These are phyloP conservation scores for Formica selysi DNA, from an alignment of 1,140 invertebrate species.

Conservation along the genomic window DNA sequence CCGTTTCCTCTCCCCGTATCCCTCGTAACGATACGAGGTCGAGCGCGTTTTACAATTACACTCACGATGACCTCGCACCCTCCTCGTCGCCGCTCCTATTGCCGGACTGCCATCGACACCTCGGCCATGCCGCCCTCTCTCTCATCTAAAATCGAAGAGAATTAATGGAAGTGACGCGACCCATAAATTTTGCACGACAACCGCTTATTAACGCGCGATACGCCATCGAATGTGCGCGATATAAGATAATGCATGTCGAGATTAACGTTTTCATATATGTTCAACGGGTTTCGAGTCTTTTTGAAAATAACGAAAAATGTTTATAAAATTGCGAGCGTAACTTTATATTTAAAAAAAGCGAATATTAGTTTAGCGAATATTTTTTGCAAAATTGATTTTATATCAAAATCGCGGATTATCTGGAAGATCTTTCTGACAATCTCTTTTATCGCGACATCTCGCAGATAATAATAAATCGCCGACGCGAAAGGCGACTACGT, in stretches of 20 bases:
- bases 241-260: constrained; percentile 38
- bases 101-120: constrained; percentile 56
- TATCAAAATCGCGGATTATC: constrained; percentile 9
- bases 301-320: not conserved
- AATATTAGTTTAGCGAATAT: too few species aligned
- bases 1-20: too few species aligned
- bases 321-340: not conserved
- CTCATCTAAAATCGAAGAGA: constrained; percentile 66
- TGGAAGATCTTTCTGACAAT: not conserved
- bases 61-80: constrained; percentile 31
- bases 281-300: not conserved
- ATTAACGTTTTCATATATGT: constrained; percentile 16
- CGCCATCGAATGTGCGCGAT: constrained; percentile 9
- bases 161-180: constrained; percentile 71
- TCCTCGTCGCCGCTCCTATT: not conserved
- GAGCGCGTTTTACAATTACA: constrained; percentile 68
- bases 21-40: constrained; percentile 13
- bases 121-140: constrained; percentile 39
- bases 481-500: constrained; percentile 47
- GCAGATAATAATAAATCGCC: constrained; percentile 59
- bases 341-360: not conserved
- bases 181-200: constrained; percentile 59
- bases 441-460: not conserved
- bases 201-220: constrained; percentile 58
- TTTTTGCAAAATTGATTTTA: not conserved